phyloP scores from a whole-genome alignment of 1,140 invertebrate species.

The Pachypeltis micranthus region DNA sequence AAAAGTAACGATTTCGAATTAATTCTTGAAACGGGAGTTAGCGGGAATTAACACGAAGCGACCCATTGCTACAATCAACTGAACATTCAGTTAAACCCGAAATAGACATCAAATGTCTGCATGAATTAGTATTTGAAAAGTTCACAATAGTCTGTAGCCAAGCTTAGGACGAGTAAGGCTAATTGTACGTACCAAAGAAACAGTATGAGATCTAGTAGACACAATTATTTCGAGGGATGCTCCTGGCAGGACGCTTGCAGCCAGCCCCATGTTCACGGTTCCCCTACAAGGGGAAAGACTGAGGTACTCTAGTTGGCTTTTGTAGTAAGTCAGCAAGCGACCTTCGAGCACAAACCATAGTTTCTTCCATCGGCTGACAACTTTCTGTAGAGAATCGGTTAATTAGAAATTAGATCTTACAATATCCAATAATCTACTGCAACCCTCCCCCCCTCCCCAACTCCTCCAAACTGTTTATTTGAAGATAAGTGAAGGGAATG shows the following conservation, averaged over 20 bases:
- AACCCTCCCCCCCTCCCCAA: background rate
- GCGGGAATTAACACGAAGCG: no score
- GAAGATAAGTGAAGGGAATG: background rate
- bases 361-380: constrained; percentile 38
- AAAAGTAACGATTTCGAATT: background rate
- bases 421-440: no score
- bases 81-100: no score
- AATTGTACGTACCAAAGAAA: constrained; percentile 40
- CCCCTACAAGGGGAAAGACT: constrained; percentile 40
- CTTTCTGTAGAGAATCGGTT: constrained; percentile 30
- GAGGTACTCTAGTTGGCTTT: constrained; percentile 40
- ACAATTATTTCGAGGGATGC: constrained; percentile 30
- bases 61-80: no score
- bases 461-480: background rate
- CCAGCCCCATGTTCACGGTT: constrained; percentile 40
- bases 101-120: no score
- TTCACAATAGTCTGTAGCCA: no score
- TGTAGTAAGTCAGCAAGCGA: constrained; percentile 40
- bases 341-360: constrained; percentile 45
- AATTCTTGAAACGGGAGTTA: no score
- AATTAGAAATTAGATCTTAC: background rate
- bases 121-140: no score
- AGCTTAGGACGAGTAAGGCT: no score
- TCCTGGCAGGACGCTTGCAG: constrained; percentile 33
- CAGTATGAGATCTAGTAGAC: constrained; percentile 37